A percentile compares a stretch with the other conserved stretches of the same genome.
phyloP scores from a whole-genome alignment of 1,140 invertebrate genomes.

The Brachionus angularis region DNA sequence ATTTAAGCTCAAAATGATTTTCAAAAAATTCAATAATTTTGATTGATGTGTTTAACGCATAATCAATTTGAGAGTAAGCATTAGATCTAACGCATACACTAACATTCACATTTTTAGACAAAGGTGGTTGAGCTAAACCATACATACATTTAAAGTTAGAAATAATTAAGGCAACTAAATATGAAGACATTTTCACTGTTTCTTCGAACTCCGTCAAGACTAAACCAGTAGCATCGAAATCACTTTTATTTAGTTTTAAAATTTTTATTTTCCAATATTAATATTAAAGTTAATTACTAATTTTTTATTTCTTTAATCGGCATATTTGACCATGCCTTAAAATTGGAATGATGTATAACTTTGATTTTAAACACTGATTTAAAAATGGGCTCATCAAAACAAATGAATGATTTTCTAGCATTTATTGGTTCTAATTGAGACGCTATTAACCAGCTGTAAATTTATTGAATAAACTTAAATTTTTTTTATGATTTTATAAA shows the following conservation, averaged over 20 bases:
- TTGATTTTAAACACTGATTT: slow-evolving; percentile 77
- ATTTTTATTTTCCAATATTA: not conserved
- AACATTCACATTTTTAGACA: slow-evolving; percentile 70
- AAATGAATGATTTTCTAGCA: slow-evolving; percentile 83
- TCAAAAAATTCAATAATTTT: slow-evolving; percentile 76
- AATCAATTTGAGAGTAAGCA: slow-evolving; percentile 74
- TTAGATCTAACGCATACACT: slow-evolving; percentile 72
- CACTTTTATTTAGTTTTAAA: slow-evolving; percentile 47
- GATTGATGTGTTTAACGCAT: slow-evolving; percentile 69
- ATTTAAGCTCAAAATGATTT: slow-evolving; percentile 70
- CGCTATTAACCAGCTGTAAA: slow-evolving; percentile 45
- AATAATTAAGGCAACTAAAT: slow-evolving; percentile 59
- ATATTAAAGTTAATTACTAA: not conserved
- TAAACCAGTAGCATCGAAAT: slow-evolving; percentile 45
- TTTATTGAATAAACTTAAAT: not conserved
- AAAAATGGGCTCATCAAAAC: slow-evolving; percentile 86
- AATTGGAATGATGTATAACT: slow-evolving; percentile 63
- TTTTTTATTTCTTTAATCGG: slow-evolving; percentile 43
- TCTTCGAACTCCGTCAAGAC: slow-evolving; percentile 33
- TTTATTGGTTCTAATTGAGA: slow-evolving; percentile 39
- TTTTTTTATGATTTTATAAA: not conserved
- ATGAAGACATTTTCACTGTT: slow-evolving; percentile 59
- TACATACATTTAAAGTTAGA: slow-evolving; percentile 64
- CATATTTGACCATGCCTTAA: slow-evolving; percentile 78
- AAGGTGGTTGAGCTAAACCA: slow-evolving; percentile 50